These are phyloP conservation scores for Caenorhabditis drosophilae DNA, from an alignment of 2,888 invertebrate genomes.

Conservation along the genomic window DNA sequence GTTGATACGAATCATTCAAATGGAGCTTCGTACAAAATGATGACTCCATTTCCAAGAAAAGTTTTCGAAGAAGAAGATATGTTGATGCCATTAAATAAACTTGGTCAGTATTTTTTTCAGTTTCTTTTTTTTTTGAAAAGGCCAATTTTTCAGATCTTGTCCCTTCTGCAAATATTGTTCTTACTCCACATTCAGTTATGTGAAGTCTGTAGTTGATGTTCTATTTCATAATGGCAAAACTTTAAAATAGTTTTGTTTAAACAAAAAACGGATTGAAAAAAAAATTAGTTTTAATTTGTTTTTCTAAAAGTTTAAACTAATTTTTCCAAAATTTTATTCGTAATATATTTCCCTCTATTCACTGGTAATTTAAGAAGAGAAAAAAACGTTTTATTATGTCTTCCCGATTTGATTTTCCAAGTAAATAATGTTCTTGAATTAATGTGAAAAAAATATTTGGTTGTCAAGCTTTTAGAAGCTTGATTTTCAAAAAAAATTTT, in stretches of 20 bases:
- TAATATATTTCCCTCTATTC: background rate
- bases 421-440: background rate
- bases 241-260: too few species aligned
- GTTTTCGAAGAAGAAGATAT: slow-evolving; percentile 86
- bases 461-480: too few species aligned
- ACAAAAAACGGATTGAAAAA: too few species aligned
- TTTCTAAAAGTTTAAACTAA: background rate
- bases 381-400: background rate
- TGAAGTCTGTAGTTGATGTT: too few species aligned
- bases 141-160: slow-evolving; percentile 23
- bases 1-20: slow-evolving; percentile 84
- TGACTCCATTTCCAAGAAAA: slow-evolving; percentile 89
- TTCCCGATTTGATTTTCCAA: background rate
- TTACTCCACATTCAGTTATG: too few species aligned
- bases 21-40: slow-evolving; percentile 78
- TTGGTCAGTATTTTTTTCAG: slow-evolving; percentile 75
- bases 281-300: background rate
- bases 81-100: slow-evolving; percentile 82
- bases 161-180: slow-evolving; percentile 33
- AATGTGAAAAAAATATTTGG: too few species aligned
- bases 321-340: background rate
- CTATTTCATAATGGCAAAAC: too few species aligned
- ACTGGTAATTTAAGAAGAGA: background rate
- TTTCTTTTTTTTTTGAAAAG: too few species aligned
- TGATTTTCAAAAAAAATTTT: too few species aligned